phyloP scores from a whole-genome alignment of 2,797 vertebrate species.

The Ciconia nigra region DNA sequence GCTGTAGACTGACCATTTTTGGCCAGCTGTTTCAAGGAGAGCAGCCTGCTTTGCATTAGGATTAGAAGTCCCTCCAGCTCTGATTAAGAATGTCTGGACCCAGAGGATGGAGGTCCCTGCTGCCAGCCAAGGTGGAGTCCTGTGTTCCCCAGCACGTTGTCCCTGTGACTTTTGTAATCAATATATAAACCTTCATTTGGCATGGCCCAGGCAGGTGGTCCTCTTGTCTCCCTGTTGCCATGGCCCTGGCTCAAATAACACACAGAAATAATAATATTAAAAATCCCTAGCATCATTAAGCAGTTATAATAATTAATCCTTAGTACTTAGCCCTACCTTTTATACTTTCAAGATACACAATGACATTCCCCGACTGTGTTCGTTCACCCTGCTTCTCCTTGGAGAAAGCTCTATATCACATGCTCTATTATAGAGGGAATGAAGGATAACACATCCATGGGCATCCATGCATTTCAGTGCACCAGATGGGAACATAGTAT shows the following conservation, averaged over 20 bases:
- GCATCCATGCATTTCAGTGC: slow-evolving; percentile 21
- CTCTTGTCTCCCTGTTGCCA: not conserved
- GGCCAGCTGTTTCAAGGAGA: not conserved
- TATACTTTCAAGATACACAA: not conserved
- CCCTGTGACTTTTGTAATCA: not conserved
- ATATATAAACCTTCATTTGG: not conserved
- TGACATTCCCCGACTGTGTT: not conserved
- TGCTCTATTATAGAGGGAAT: not conserved
- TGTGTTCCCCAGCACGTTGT: not conserved
- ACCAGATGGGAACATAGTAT: slow-evolving; percentile 37
- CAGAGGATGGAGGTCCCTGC: not conserved
- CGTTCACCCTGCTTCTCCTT: not conserved
- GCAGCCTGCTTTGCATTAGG: not conserved
- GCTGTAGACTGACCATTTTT: not conserved
- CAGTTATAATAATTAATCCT: not conserved
- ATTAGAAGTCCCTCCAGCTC: not conserved
- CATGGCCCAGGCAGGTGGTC: not conserved
- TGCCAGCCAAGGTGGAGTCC: not conserved
- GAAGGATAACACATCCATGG: not conserved
- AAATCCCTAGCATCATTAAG: not conserved
- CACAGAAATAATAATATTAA: not conserved
- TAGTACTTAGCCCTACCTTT: not conserved
- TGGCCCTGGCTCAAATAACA: not conserved
- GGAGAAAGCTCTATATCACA: not conserved
- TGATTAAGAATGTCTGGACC: not conserved